Percentiles rank a stretch among this genome's conserved stretches.
Conservation (phyloP, 2,113 vertebrate species). For the Daboia siamensis region DNA sequence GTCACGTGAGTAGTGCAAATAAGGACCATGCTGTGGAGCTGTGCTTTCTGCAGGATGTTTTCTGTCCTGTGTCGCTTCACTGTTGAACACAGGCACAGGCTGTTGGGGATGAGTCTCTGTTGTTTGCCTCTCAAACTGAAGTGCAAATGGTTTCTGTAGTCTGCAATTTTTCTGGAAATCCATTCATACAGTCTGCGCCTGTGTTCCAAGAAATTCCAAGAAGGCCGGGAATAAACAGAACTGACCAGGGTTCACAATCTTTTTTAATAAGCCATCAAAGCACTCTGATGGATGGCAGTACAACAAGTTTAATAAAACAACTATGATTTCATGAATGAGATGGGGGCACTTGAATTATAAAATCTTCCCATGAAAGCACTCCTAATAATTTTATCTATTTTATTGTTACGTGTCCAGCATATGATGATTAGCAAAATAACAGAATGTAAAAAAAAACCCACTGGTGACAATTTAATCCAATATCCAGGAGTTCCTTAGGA, state of each 20-base stretch:
- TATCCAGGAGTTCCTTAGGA: conserved; percentile 12
- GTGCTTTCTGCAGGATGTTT: too few relatives aligned
- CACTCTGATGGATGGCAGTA: background rate
- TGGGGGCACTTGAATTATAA: background rate
- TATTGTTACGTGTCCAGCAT: background rate
- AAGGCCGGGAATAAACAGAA: background rate
- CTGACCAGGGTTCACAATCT: background rate
- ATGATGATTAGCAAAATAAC: background rate
- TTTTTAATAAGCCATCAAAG: background rate
- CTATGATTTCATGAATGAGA: background rate
- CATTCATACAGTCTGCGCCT: too few relatives aligned
- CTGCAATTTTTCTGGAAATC: too few relatives aligned
- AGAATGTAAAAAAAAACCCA: background rate
- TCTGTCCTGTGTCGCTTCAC: too few relatives aligned
- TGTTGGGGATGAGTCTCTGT: too few relatives aligned
- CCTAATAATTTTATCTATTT: background rate
- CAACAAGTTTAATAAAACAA: background rate
- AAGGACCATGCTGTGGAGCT: too few relatives aligned
- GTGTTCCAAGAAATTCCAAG: too few relatives aligned
- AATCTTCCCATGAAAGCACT: background rate
- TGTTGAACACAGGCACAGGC: too few relatives aligned
- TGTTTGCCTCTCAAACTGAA: too few relatives aligned
- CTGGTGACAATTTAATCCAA: background rate
- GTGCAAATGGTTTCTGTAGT: too few relatives aligned
- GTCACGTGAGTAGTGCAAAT: too few relatives aligned